phyloP scores from a whole-genome alignment of 2,888 invertebrate genomes.

The Steinernema scapterisci region DNA sequence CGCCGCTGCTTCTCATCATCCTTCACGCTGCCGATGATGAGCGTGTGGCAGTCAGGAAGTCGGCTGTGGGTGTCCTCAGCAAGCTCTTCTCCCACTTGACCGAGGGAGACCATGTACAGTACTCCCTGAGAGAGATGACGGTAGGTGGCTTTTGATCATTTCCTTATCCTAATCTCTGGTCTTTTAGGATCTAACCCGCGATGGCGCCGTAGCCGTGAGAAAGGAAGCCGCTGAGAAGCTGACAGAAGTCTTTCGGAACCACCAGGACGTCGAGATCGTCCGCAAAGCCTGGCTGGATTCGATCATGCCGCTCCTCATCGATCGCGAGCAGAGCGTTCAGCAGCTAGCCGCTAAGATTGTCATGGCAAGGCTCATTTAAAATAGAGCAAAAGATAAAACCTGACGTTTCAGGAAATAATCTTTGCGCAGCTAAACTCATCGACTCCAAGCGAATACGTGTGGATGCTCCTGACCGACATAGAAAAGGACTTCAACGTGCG shows the following conservation, averaged over 20 bases:
- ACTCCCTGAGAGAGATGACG: slow-evolving; percentile 25
- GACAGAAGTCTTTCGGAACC: slow-evolving; percentile 70
- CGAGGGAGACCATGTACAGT: neutral
- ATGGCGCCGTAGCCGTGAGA: slow-evolving; percentile 72
- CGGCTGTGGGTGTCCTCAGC: neutral
- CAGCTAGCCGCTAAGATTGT: slow-evolving; percentile 42
- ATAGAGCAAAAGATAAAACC: neutral
- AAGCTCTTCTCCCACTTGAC: neutral
- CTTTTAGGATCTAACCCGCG: slow-evolving; percentile 57
- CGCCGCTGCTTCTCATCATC: neutral
- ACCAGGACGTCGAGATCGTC: slow-evolving; percentile 64
- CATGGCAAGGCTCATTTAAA: no score
- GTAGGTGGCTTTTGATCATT: slow-evolving; percentile 14
- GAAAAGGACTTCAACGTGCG: slow-evolving; percentile 33
- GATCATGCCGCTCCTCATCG: slow-evolving; percentile 73
- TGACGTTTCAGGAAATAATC: slow-evolving; percentile 19
- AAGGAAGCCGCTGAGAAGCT: slow-evolving; percentile 72
- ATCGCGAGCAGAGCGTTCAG: slow-evolving; percentile 69
- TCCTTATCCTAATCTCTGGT: neutral
- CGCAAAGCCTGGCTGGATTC: slow-evolving; percentile 54
- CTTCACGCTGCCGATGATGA: neutral
- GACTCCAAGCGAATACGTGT: slow-evolving; percentile 26
- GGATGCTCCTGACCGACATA: slow-evolving; percentile 33
- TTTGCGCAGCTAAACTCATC: neutral
- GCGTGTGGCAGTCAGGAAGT: neutral